A percentile compares a stretch with the other conserved stretches of the same genome.
phyloP scores from a whole-genome alignment of 2,113 vertebrate genomes.

The Carassius gibelio region DNA sequence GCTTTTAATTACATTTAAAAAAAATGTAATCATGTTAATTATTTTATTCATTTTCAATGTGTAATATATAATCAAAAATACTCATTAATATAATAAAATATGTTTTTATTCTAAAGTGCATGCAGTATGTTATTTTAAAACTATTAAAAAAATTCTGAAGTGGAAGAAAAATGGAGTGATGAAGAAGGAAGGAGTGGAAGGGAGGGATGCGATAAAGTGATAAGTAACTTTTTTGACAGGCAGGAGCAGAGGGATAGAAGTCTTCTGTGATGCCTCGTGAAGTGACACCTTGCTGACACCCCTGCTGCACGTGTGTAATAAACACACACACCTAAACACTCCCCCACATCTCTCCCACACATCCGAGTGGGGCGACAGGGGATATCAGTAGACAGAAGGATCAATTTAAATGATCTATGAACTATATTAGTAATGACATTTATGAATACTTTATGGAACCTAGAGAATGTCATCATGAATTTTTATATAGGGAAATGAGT shows the following conservation, averaged over 20 bases:
- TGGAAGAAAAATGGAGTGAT: not conserved
- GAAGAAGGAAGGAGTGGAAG: conserved; percentile 13
- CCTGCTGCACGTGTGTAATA: not conserved
- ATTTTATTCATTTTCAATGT: not conserved
- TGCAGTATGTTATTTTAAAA: not conserved
- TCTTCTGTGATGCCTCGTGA: conserved; percentile 32
- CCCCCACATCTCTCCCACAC: conserved; percentile 57
- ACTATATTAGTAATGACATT: conserved; percentile 85
- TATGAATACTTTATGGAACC: conserved; percentile 84
- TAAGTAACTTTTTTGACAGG: conserved; percentile 39
- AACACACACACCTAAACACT: conserved; percentile 32
- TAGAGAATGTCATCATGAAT: conserved; percentile 81
- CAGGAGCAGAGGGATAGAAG: conserved; percentile 36
- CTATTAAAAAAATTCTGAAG: no score
- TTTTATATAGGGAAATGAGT: conserved; percentile 81
- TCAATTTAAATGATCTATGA: conserved; percentile 83
- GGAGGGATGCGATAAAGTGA: conserved; percentile 39
- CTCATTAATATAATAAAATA: no score
- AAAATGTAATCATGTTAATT: not conserved
- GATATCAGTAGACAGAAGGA: conserved; percentile 77
- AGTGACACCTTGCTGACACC: conserved; percentile 47
- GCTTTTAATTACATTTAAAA: no score
- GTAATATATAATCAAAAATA: no score
- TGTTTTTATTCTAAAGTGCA: not conserved
- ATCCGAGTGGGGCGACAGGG: conserved; percentile 63